Conservation (phyloP, 2,888 invertebrate species). For the Drosophila paracracens region DNA sequence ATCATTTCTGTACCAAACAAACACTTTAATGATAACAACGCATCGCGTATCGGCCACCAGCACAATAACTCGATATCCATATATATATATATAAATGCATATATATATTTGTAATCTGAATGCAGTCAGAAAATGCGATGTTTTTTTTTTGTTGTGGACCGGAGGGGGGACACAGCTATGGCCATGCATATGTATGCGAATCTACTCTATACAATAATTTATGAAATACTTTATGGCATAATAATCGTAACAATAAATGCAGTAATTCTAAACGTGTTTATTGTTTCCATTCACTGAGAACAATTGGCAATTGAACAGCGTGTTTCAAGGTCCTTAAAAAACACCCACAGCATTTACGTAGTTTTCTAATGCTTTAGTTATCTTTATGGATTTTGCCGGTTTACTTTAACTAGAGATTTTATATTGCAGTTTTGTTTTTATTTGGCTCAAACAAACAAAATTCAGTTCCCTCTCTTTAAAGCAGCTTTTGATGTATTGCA, state of each 20-base stretch:
- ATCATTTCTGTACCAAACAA: conserved; percentile 26
- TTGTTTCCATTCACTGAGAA: conserved; percentile 1
- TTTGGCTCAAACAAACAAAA: not conserved
- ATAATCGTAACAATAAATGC: conserved; percentile 60
- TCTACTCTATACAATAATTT: conserved; percentile 64
- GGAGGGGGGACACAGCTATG: conserved; percentile 15
- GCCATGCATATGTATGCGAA: conserved; percentile 37
- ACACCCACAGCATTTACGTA: not conserved
- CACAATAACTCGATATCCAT: conserved; percentile 23
- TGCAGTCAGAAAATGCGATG: conserved; percentile 18
- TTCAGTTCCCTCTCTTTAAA: not conserved
- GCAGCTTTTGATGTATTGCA: not conserved
- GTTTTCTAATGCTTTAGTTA: not conserved
- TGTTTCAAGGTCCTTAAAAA: not conserved
- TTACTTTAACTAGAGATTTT: not conserved
- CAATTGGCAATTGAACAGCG: not conserved
- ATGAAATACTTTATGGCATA: conserved; percentile 64
- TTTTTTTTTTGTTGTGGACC: conserved; percentile 12
- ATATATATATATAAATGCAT: conserved; percentile 12
- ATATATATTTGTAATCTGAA: conserved; percentile 36
- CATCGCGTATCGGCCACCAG: conserved; percentile 39
- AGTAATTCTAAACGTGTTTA: conserved; percentile 34
- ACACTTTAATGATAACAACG: conserved; percentile 20
- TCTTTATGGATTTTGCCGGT: not conserved
- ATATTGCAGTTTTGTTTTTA: not conserved